These are phyloP conservation scores for Oscheius onirici DNA, from an alignment of 2,888 invertebrate species.

Conservation along the genomic window DNA sequence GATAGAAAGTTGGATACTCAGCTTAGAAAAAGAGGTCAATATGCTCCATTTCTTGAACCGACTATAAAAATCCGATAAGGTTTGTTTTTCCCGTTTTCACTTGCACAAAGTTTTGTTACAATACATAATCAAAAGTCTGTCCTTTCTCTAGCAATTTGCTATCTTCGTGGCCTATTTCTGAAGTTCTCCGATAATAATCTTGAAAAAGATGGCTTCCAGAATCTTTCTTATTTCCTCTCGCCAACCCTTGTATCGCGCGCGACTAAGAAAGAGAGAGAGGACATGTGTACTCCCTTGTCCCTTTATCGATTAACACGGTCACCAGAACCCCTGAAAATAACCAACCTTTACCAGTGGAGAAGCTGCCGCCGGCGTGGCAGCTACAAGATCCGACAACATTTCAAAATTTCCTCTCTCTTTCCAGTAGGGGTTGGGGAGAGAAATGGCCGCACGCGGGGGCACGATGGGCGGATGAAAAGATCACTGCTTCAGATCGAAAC, in stretches of 20 bases:
- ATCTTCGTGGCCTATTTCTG: neutral
- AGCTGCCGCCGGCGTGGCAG: neutral
- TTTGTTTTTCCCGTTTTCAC: too few species aligned
- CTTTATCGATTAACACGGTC: neutral
- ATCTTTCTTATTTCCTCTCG: neutral
- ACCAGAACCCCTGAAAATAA: neutral
- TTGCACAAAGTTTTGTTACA: too few species aligned
- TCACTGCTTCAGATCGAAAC: constrained; percentile 35
- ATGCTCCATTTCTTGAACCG: too few species aligned
- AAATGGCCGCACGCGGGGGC: neutral
- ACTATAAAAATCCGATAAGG: too few species aligned
- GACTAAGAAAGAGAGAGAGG: neutral
- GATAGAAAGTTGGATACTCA: too few species aligned
- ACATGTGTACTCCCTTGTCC: neutral
- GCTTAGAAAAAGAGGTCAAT: too few species aligned
- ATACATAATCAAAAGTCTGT: too few species aligned
- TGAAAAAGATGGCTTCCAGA: too few species aligned
- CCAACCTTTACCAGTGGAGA: neutral
- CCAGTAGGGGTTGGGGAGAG: neutral
- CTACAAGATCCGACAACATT: neutral
- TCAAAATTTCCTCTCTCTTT: neutral
- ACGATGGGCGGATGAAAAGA: constrained; percentile 33
- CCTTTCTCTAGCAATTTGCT: neutral
- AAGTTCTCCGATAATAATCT: neutral
- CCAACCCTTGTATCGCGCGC: neutral